These are phyloP conservation scores for Diorhabda elongata DNA, from an alignment of 1,140 invertebrate species.

Conservation along the genomic window DNA sequence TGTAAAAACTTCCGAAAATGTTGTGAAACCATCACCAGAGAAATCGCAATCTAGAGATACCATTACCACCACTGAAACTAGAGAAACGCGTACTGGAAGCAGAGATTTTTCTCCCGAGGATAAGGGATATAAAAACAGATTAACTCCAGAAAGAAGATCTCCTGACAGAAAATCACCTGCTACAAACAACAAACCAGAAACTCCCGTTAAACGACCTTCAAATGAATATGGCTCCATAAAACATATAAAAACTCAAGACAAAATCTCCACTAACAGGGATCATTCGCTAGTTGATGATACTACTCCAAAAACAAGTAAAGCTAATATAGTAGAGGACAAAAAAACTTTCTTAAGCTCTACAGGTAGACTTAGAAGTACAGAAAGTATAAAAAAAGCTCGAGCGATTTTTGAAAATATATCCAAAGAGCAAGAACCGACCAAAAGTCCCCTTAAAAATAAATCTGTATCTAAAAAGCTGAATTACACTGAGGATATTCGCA, in stretches of 20 bases:
- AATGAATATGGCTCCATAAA: conserved; percentile 22
- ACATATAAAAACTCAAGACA: conserved; percentile 19
- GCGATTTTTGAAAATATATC: conserved; percentile 59
- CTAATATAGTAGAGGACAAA: conserved; percentile 29
- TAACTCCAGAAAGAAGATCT: conserved; percentile 11
- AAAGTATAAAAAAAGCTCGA: conserved; percentile 61
- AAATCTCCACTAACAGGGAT: background rate
- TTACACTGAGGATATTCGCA: background rate
- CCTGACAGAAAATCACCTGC: conserved; percentile 24
- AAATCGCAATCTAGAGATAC: conserved; percentile 9
- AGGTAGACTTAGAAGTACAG: conserved; percentile 51
- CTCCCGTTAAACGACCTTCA: conserved; percentile 21
- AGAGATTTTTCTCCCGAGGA: background rate
- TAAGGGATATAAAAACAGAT: conserved; percentile 19
- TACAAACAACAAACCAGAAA: conserved; percentile 22
- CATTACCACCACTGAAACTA: background rate
- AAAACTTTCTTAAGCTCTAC: conserved; percentile 36
- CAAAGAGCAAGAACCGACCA: conserved; percentile 32
- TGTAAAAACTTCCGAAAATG: background rate
- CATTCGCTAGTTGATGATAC: conserved; percentile 5
- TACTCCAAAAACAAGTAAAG: conserved; percentile 35
- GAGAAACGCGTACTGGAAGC: background rate
- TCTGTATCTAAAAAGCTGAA: background rate
- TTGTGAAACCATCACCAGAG: conserved; percentile 20
- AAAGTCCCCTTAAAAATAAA: conserved; percentile 5